These are phyloP conservation scores for Lordiphosa fenestrarum DNA, from an alignment of 2,888 invertebrate genomes.

Conservation along the genomic window DNA sequence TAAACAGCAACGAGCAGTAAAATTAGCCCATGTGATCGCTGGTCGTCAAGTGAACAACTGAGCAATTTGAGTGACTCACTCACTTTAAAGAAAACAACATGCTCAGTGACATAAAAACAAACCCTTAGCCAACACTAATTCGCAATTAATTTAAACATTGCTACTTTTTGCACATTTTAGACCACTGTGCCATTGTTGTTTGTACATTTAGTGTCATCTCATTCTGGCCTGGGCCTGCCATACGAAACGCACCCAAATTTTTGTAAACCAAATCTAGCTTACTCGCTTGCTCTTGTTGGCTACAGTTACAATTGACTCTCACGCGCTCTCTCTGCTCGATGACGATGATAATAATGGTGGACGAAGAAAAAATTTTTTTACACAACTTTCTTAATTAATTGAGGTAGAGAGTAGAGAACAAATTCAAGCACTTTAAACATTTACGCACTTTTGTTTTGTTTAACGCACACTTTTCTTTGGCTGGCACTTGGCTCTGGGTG, in stretches of 20 bases:
- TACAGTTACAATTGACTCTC: conserved; percentile 22
- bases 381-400: conserved; percentile 74
- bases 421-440: conserved; percentile 23
- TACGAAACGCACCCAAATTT: conserved; percentile 65
- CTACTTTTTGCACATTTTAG: conserved; percentile 17
- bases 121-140: too few relatives aligned
- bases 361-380: conserved; percentile 62
- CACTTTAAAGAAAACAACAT: too few relatives aligned
- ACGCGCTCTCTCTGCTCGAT: conserved; percentile 46
- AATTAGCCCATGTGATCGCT: too few relatives aligned
- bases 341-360: conserved; percentile 70
- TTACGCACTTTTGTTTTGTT: conserved; percentile 49
- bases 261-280: conserved; percentile 52
- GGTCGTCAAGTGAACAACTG: too few relatives aligned
- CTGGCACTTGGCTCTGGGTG: conserved; percentile 38
- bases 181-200: conserved; percentile 60
- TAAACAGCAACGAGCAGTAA: too few relatives aligned
- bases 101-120: too few relatives aligned
- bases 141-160: background rate
- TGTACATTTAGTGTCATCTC: conserved; percentile 37
- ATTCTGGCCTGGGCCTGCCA: conserved; percentile 35
- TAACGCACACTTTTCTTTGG: conserved; percentile 34
- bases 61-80: too few relatives aligned
- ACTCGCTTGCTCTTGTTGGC: conserved; percentile 38
- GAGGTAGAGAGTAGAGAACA: conserved; percentile 23